A percentile compares a stretch with the other conserved stretches of the same genome.
phyloP scores from a whole-genome alignment of 2,888 invertebrate species.

The Ochropacha duplaris region DNA sequence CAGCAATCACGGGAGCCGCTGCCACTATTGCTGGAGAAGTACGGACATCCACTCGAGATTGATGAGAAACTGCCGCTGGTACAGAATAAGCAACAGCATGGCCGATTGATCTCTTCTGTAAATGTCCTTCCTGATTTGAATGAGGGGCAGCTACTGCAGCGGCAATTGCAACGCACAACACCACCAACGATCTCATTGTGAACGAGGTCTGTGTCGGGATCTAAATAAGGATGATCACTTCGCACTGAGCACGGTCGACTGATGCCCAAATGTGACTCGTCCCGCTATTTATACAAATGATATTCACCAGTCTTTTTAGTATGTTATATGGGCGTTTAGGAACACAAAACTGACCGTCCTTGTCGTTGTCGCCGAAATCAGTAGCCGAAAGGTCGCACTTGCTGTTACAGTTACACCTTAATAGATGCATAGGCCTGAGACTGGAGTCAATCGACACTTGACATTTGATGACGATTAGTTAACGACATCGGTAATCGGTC shows the following conservation, averaged over 20 bases:
- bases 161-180: constrained; percentile 62
- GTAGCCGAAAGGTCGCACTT: constrained; percentile 38
- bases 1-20: constrained; percentile 28
- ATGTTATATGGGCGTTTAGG: constrained; percentile 49
- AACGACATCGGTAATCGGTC: constrained; percentile 23
- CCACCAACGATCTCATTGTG: constrained; percentile 71
- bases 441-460: constrained; percentile 38
- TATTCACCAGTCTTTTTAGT: constrained; percentile 47
- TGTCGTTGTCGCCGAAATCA: constrained; percentile 51
- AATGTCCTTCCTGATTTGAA: constrained; percentile 25
- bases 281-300: constrained; percentile 65
- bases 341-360: constrained; percentile 58
- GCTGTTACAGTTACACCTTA: constrained; percentile 24
- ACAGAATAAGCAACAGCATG: constrained; percentile 41
- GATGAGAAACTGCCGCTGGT: constrained; percentile 65
- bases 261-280: constrained; percentile 42
- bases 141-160: constrained; percentile 49
- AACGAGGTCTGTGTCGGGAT: constrained; percentile 65
- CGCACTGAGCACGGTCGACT: constrained; percentile 56
- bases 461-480: constrained; percentile 42
- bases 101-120: constrained; percentile 46
- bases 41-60: constrained; percentile 72
- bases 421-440: constrained; percentile 16
- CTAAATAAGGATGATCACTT: constrained; percentile 59
- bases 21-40: constrained; percentile 47